phyloP scores from a whole-genome alignment of 1,140 invertebrate species.

The Portunus trituberculatus region DNA sequence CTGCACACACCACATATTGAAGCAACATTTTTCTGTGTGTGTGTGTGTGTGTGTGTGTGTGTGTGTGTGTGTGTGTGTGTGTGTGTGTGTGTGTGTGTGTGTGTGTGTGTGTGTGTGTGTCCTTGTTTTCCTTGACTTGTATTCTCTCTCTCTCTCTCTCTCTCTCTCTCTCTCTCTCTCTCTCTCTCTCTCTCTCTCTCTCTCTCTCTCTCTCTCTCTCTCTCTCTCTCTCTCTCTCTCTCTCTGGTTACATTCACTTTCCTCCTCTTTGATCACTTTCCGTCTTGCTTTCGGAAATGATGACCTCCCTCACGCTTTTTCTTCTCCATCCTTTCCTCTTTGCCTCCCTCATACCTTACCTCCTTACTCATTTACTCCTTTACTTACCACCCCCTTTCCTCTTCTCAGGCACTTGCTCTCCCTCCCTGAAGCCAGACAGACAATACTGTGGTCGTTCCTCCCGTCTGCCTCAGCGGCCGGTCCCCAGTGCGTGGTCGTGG shows the following conservation, averaged over 20 bases:
- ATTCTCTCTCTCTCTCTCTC: not conserved
- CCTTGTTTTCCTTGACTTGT: not conserved
- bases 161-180: not conserved
- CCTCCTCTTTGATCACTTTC: not conserved
- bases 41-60: too few relatives aligned
- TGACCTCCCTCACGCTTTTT: not conserved
- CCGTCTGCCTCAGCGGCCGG: constrained; percentile 28
- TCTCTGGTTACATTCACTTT: not conserved
- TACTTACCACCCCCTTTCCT: not conserved
- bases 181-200: not conserved
- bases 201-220: not conserved
- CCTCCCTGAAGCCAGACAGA: not conserved
- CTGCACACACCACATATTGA: not conserved
- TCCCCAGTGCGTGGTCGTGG: constrained; percentile 53
- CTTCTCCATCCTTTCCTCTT: not conserved
- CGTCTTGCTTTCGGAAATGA: not conserved
- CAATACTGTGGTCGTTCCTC: constrained; percentile 16
- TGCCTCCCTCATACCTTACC: not conserved
- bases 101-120: not conserved
- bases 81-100: constrained; percentile 26
- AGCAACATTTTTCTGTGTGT: too few relatives aligned
- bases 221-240: not conserved
- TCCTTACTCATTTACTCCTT: not conserved
- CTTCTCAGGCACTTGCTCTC: not conserved
- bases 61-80: not conserved